Evolutionary conservation across 2,888 invertebrate species (phyloP), one percentile per base, ranked within the genome.

Genomic region (Biston stratarius): DNA sequence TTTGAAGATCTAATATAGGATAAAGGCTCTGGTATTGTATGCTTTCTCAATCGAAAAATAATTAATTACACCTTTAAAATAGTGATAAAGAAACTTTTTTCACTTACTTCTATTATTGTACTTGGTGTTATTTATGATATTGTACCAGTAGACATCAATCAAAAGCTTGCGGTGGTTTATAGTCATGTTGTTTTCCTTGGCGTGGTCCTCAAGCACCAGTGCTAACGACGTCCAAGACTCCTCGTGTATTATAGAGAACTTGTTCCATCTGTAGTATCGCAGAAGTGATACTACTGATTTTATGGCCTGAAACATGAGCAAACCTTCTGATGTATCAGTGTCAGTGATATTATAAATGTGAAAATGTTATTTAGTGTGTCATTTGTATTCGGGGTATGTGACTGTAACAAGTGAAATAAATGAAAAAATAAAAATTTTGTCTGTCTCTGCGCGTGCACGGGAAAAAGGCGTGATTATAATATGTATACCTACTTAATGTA

Each of bases 241-340:
- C 85, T 98, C 98, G 80, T 97, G 96, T 55, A 98, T 94, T 70
- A 99, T 97, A 33, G 98, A 97, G 91, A 99, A 99, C 87, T 98
- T 98, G 78, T 96, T 96, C 99, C 99, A 99, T 80, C 97, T 96
- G 94, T 98, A 99, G 92, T 99, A 97, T 65, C 96, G 95, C 80
- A 99, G 94, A 67, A 99, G 94, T 0, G 99, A 96, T 87, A 99
- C 96, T 78, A 99, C 97, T 53, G 99, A 99, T 93, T 99, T 98
- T 68, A 98, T 98, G 72, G 99, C 98, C 96, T 98, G 89, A 55
- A 92, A 91, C 69, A 52, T 24, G 49, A 66, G 38, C 34, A 12
- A 34, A 47, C 10, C 11, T 53, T 48, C 24, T 33, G 24, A 11
- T 6, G 9, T 38, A 6, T 6, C 38, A 5, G 38, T 38, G 24